A percentile compares a stretch with the other conserved stretches of the same genome.
Evolutionary conservation across 2,888 invertebrate species (phyloP).

Genomic region (Fragum whitleyi): DNA sequence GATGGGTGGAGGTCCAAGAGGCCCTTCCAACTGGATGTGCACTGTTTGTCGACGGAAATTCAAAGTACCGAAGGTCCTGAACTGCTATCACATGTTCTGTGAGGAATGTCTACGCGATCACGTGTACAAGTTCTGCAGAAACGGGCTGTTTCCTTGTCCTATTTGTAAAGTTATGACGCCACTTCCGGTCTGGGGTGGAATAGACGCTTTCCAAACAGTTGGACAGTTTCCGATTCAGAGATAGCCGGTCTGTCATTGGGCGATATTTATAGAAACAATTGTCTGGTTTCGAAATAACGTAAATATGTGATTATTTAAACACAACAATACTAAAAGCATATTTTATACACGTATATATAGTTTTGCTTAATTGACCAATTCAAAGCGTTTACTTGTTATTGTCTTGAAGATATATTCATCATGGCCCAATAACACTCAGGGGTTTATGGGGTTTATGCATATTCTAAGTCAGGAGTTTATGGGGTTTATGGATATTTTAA

Average conservation of each 20-base stretch:
- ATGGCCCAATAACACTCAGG: too few relatives aligned
- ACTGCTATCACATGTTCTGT: conserved; percentile 65
- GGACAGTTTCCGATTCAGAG: conserved; percentile 1
- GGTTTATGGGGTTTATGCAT: too few relatives aligned
- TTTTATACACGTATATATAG: too few relatives aligned
- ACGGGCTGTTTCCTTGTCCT: conserved; percentile 64
- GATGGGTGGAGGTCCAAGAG: conserved; percentile 51
- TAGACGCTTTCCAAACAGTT: conserved; percentile 57
- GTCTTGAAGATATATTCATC: too few relatives aligned
- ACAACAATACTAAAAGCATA: too few relatives aligned
- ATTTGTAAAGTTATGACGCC: conserved; percentile 63
- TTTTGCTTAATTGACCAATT: too few relatives aligned
- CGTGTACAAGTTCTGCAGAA: conserved; percentile 45
- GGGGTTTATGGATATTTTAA: too few relatives aligned
- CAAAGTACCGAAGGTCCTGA: conserved; percentile 55
- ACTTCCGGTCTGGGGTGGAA: conserved; percentile 65
- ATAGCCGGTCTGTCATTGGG: background rate
- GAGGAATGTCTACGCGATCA: conserved; percentile 53
- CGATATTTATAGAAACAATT: too few relatives aligned
- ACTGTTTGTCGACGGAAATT: conserved; percentile 51
- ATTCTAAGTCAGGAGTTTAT: too few relatives aligned
- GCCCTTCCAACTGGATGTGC: conserved; percentile 58
- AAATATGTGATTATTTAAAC: too few relatives aligned
- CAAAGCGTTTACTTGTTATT: too few relatives aligned
- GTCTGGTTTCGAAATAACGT: too few relatives aligned